Evolutionary conservation across 2,888 invertebrate species (phyloP), one percentile per base, ranked within the genome.

Genomic region (Epistrophe grossulariae): DNA sequence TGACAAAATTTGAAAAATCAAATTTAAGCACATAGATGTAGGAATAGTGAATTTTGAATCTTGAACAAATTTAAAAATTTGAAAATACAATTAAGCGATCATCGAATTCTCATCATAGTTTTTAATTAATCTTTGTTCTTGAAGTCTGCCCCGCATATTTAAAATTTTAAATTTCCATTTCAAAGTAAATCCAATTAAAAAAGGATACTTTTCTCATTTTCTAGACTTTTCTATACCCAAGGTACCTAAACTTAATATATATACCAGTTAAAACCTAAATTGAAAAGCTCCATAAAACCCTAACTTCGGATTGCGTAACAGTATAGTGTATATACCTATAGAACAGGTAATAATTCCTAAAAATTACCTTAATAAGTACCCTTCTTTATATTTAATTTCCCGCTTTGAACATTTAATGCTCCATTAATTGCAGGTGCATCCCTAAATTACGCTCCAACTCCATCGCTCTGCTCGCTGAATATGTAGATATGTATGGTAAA

Each of bases 371-470:
- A 40, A 28, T 40, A 70, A 70, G 55, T 55, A 70, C 4, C 70
- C 70, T 52, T 28, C 38, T 76, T 66, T 45, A 35, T 57, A 76
- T 76, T 66, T 66, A 76, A 66, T 66, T 76, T 66, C 28, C 19
- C 15, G n/a, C 70, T 70, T 70, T 70, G 55, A 70, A 70, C 70
- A 64, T 76, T 76, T 64, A 55, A 40, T 31, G 74, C 64, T 31
- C 74, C 74, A 76, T 76, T 64, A 64, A 76, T 38, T 76, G 55
- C 70, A 70, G 70, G 70, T 70, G 70, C 70, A 70, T 70, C 55
- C n/a, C 52, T 40, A n/a, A 70, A 55, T 70, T 50, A 31, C 13
- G 40, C 40, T 4, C n/a, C 2, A 24, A 1, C 24, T 24, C 24
- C n/a, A n/a, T n/a, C n/a, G n/a, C n/a, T 24, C 24, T 24, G 24